Base-by-base conservation (phyloP, 2,113 vertebrate species). In the Falcunculus frontatus region DNA sequence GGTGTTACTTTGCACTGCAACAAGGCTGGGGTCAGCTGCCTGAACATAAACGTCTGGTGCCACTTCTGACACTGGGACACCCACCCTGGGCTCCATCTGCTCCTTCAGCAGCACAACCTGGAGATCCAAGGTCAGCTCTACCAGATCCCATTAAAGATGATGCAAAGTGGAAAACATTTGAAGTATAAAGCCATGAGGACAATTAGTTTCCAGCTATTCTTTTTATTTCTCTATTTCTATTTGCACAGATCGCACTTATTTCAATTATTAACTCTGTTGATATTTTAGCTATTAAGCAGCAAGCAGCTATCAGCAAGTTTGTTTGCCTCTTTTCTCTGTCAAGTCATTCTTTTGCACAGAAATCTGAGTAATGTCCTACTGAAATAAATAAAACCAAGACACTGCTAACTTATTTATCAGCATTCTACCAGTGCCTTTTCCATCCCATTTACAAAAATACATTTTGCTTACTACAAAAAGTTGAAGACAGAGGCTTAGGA, bases 21-120 rank as follows among this genome's bases (percentile, higher is more conserved):
- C 44, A 32, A 35, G 72, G 72, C 52, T 76, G 83, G 72, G 70
- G 17, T 35, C 60, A 62, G 19, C 22, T 65, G 18, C 41, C 49
- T 59, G 8, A 84, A 46, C 5, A 1, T 0, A 1, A 32, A 11
- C 11, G 16, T 17, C 50, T 20, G 19, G 5, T 57, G 50, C 25
- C 76, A 30, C 37, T 35, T 16, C 4, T 0, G 7, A 6, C 29
- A 2, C 29, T 0, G 16, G 70, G 67, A 67, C 13, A 30, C 10
- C n/a, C 62, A 68, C 44, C 57, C 67, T 8, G 47, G 41, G 10
- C 42, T 59, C 88, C 77, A 79, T 14, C 81, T 39, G 53, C 64
- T 93, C 41, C 59, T 41, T 1, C 63, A 11, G 39, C 4, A 16
- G 42, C 81, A 89, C 67, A 27, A 0, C 74, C 69, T 52, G 44